Percentiles rank a stretch among this genome's conserved stretches.
These are phyloP conservation scores for Apus apus DNA, from an alignment of 2,113 vertebrate species.

Conservation along the genomic window DNA sequence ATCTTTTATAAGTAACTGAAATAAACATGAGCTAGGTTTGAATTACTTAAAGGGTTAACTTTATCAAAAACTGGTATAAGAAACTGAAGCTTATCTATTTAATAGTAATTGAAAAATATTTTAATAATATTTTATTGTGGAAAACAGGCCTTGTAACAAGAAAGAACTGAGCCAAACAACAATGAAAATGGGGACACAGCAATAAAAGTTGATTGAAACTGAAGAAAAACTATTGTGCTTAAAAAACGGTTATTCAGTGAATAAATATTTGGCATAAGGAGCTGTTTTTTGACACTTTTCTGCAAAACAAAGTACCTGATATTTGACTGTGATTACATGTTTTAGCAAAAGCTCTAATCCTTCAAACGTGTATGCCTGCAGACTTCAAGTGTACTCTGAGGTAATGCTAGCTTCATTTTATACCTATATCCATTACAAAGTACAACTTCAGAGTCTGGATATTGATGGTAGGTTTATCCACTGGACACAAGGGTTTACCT, in stretches of 20 bases:
- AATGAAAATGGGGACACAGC: not conserved
- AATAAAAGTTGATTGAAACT: not conserved
- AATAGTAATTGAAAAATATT: not conserved
- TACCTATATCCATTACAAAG: not conserved
- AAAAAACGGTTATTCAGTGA: not conserved
- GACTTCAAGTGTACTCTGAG: accelerated
- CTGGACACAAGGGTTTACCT: not conserved
- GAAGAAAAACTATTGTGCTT: not conserved
- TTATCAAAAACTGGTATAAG: not conserved
- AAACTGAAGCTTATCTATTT: not conserved
- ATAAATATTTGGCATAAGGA: not conserved
- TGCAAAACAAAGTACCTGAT: not conserved
- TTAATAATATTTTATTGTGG: not conserved
- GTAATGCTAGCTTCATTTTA: not conserved
- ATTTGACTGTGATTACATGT: not conserved
- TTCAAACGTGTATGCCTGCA: not conserved
- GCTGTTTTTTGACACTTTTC: not conserved
- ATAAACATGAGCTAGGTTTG: not conserved
- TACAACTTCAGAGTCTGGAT: not conserved
- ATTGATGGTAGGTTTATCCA: accelerated
- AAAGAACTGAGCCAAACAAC: not conserved
- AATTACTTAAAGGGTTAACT: not conserved
- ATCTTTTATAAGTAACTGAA: not conserved
- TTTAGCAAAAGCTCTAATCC: not conserved
- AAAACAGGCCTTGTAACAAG: not conserved